phyloP scores from a whole-genome alignment of 2,888 invertebrate species.

The Globia sparganii region DNA sequence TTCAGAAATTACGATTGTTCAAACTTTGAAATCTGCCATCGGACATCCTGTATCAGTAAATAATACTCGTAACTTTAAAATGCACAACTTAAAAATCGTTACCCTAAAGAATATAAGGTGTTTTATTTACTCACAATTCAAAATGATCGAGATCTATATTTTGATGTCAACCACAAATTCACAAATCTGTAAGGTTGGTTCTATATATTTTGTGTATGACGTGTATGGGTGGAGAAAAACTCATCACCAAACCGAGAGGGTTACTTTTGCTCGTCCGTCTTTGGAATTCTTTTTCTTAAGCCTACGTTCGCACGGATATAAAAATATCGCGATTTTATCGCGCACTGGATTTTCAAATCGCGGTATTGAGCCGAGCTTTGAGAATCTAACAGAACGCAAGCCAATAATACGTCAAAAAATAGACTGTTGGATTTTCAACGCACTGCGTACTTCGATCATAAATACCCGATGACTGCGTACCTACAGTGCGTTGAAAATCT shows the following conservation, averaged over 20 bases:
- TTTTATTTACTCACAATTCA: not conserved
- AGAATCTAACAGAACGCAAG: too few species aligned
- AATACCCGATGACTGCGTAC: too few species aligned
- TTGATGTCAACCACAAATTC: not conserved
- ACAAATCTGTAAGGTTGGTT: conserved; percentile 4
- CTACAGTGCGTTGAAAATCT: not conserved
- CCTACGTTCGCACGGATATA: not conserved
- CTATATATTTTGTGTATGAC: not conserved
- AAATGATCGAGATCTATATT: not conserved
- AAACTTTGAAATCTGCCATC: too few species aligned
- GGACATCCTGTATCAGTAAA: conserved; percentile 6
- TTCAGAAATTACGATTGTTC: too few species aligned
- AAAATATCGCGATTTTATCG: too few species aligned
- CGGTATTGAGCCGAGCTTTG: too few species aligned
- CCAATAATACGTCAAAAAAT: not conserved
- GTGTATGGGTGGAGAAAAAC: not conserved
- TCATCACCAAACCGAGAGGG: not conserved
- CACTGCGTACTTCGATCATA: too few species aligned
- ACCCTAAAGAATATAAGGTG: not conserved
- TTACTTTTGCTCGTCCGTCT: not conserved
- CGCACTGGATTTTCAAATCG: too few species aligned
- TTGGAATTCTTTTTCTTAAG: not conserved
- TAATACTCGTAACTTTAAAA: not conserved
- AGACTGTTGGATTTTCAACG: not conserved
- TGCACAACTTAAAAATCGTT: not conserved